phyloP scores from a whole-genome alignment of 2,113 vertebrate species.

The Bungarus multicinctus region DNA sequence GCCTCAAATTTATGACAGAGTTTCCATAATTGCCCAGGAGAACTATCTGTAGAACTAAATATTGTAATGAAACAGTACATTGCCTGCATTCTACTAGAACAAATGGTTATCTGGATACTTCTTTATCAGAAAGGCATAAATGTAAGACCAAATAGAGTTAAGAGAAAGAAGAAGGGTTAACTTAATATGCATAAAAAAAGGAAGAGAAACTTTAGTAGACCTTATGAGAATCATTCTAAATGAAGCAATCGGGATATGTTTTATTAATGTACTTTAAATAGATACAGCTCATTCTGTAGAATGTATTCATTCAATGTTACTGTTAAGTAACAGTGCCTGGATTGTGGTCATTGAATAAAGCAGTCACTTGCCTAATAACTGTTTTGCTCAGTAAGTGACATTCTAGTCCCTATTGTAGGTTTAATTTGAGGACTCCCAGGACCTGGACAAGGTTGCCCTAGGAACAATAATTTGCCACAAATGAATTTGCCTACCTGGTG shows the following conservation, averaged over 20 bases:
- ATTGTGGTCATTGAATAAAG: background rate
- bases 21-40: background rate
- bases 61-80: background rate
- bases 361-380: background rate
- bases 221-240: background rate
- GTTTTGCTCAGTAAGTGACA: background rate
- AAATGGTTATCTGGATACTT: background rate
- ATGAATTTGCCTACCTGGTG: background rate
- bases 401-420: background rate
- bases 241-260: background rate
- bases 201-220: background rate
- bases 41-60: background rate
- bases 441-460: background rate
- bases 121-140: background rate
- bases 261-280: background rate
- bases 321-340: background rate
- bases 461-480: background rate
- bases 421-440: background rate
- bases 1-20: background rate
- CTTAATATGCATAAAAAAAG: background rate
- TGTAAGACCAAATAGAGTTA: background rate
- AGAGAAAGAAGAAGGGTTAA: background rate
- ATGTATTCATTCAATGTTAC: background rate
- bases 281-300: background rate
- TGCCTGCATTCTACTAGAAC: background rate